These are phyloP conservation scores for Sandelia bainsii DNA, from an alignment of 2,797 vertebrate genomes.

Conservation along the genomic window DNA sequence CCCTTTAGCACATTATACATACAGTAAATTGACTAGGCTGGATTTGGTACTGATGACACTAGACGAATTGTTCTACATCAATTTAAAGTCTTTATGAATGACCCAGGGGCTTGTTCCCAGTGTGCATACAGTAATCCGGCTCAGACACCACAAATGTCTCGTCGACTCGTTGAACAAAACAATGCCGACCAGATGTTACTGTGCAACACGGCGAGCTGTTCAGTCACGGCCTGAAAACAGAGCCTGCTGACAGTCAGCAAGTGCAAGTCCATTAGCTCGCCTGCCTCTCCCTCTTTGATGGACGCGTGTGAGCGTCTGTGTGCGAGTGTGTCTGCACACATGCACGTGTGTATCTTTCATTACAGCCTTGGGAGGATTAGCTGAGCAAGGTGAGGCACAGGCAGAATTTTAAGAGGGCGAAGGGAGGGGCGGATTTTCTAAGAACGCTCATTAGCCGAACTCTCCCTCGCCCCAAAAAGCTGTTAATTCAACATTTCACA, in stretches of 20 bases:
- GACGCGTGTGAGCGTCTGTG: slow-evolving; percentile 24
- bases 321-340: slow-evolving; percentile 9
- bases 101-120: slow-evolving; percentile 23
- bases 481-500: slow-evolving; percentile 50
- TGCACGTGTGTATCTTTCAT: slow-evolving; percentile 56
- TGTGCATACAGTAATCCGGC: slow-evolving; percentile 21
- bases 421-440: slow-evolving; percentile 58
- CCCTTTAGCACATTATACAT: background rate
- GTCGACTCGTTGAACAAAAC: slow-evolving; percentile 63
- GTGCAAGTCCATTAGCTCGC: slow-evolving; percentile 52
- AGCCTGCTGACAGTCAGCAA: slow-evolving; percentile 51
- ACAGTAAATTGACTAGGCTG: background rate
- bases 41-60: background rate
- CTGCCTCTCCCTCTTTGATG: slow-evolving; percentile 56
- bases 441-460: slow-evolving; percentile 65
- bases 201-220: slow-evolving; percentile 37
- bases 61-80: slow-evolving; percentile 2
- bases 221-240: slow-evolving; percentile 36
- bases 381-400: slow-evolving; percentile 69
- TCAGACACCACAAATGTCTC: slow-evolving; percentile 37
- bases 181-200: slow-evolving; percentile 60
- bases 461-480: slow-evolving; percentile 45
- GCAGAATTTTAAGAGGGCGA: slow-evolving; percentile 64
- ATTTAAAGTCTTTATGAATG: slow-evolving; percentile 21
- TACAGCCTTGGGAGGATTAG: slow-evolving; percentile 73